These are phyloP conservation scores for Bellardia bayeri DNA, from an alignment of 2,888 invertebrate species.

Conservation along the genomic window DNA sequence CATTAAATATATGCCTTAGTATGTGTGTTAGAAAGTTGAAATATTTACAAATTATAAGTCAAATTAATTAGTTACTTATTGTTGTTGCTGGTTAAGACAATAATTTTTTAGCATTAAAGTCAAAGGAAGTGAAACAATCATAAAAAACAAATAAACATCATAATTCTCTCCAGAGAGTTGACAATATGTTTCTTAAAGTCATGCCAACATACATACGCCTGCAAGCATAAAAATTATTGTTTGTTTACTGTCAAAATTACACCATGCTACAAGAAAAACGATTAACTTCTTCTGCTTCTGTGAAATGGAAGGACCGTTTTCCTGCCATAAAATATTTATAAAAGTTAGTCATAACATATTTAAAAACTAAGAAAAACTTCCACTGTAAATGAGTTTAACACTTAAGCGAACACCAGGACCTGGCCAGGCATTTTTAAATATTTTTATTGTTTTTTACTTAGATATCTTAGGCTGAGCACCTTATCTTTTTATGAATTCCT, in stretches of 20 bases:
- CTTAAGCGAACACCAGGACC: too few species aligned
- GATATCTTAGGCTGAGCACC: too few species aligned
- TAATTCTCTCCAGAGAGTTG: constrained; percentile 31
- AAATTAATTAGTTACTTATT: constrained; percentile 62
- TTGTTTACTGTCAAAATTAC: too few species aligned
- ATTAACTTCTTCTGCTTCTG: too few species aligned
- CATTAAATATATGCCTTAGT: background rate
- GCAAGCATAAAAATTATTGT: background rate
- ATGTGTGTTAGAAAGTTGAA: background rate
- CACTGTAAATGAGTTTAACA: too few species aligned
- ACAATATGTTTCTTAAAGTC: background rate
- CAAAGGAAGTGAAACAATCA: background rate
- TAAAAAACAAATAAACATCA: constrained; percentile 28
- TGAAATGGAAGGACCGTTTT: too few species aligned
- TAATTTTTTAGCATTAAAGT: constrained; percentile 62
- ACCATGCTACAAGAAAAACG: background rate
- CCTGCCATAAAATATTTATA: too few species aligned
- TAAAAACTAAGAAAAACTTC: too few species aligned
- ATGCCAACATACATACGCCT: background rate
- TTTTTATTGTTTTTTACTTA: too few species aligned
- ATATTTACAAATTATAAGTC: constrained; percentile 58
- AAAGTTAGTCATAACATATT: too few species aligned
- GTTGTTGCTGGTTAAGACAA: constrained; percentile 49
- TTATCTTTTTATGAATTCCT: too few species aligned
- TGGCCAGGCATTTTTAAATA: too few species aligned